A percentile compares a stretch with the other conserved stretches of the same genome.
These are phyloP conservation scores for Acrobasis consociella DNA, from an alignment of 2,888 invertebrate genomes.

Conservation along the genomic window DNA sequence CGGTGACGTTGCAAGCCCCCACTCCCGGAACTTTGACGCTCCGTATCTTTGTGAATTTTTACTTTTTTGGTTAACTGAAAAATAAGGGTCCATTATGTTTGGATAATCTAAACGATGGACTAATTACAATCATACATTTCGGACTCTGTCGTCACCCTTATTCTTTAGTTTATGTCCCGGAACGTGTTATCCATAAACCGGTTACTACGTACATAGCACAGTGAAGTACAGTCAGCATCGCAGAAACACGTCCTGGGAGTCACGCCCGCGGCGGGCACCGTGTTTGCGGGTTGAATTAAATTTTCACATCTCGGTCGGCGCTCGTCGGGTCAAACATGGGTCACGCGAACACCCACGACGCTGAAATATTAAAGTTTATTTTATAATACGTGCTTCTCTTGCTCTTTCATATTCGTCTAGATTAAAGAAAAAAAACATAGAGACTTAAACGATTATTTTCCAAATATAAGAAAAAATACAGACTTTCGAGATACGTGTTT, in stretches of 20 bases:
- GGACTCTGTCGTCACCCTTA: no score
- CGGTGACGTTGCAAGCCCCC: no score
- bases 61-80: no score
- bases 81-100: no score
- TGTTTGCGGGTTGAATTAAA: slow-evolving; percentile 23
- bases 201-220: slow-evolving; percentile 1
- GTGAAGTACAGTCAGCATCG: slow-evolving; percentile 16
- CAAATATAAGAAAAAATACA: no score
- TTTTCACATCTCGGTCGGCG: slow-evolving; percentile 13
- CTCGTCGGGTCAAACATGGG: neutral
- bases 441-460: neutral
- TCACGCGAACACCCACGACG: neutral
- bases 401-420: no score
- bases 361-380: slow-evolving; percentile 20
- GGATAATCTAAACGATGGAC: no score
- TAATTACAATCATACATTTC: no score
- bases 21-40: no score
- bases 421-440: neutral
- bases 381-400: neutral
- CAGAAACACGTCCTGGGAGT: slow-evolving; percentile 5
- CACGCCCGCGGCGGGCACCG: slow-evolving; percentile 16
- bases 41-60: no score
- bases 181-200: neutral
- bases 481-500: no score
- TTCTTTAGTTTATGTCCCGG: no score